phyloP scores from a whole-genome alignment of 2,888 invertebrate species.

The Prosopocoilus inquinatus region DNA sequence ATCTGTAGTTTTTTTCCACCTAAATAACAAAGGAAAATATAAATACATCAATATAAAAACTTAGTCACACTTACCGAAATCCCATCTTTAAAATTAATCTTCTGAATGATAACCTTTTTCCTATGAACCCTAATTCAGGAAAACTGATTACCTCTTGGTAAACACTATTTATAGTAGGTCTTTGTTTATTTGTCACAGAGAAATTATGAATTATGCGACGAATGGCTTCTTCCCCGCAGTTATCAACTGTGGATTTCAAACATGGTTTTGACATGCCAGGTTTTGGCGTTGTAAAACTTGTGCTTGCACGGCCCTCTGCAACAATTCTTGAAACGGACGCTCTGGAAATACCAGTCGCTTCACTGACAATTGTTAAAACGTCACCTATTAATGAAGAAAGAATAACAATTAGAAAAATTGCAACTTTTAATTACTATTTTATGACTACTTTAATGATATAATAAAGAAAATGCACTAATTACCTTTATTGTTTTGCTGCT shows the following conservation, averaged over 20 bases:
- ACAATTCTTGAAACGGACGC: not conserved
- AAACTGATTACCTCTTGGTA: not conserved
- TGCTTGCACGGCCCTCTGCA: not conserved
- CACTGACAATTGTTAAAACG: not conserved
- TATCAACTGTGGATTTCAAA: not conserved
- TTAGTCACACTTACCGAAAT: not conserved
- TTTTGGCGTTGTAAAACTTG: not conserved
- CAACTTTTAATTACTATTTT: no score
- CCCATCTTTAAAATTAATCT: not conserved
- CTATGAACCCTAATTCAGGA: not conserved
- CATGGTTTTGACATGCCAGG: not conserved
- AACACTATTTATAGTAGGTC: not conserved
- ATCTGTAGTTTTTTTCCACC: slow-evolving; percentile 3
- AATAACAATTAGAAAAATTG: no score
- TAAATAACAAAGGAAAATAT: not conserved
- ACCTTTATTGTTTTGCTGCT: no score
- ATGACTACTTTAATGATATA: no score
- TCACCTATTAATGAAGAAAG: no score
- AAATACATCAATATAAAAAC: not conserved
- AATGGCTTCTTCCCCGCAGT: slow-evolving; percentile 3
- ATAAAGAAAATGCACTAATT: no score
- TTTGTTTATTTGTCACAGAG: not conserved
- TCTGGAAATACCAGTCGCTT: not conserved
- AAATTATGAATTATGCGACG: slow-evolving; percentile 3
- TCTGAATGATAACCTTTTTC: not conserved